A percentile compares a stretch with the other conserved stretches of the same genome.
Conservation (phyloP, 2,888 invertebrate genomes). For the Hydriomena furcata region DNA sequence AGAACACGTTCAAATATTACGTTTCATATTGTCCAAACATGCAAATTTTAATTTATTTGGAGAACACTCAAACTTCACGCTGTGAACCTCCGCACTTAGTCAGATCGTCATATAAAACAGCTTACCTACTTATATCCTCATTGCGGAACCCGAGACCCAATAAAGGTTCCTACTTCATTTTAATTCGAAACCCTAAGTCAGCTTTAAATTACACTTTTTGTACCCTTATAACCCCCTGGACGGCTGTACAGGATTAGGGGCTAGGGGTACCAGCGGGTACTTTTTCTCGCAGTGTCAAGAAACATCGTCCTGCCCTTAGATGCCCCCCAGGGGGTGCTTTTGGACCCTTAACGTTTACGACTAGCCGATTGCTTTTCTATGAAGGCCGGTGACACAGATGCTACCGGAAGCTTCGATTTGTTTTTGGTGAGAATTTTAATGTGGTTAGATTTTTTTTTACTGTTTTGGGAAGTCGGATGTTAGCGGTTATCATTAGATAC, state of each 20-base stretch:
- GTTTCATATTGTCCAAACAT: no score
- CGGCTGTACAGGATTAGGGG: constrained; percentile 72
- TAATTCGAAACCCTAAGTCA: constrained; percentile 82
- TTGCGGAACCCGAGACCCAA: constrained; percentile 33
- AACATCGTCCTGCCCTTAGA: constrained; percentile 77
- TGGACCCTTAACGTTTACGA: constrained; percentile 85
- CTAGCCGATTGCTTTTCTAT: constrained; percentile 86
- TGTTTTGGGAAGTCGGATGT: constrained; percentile 6
- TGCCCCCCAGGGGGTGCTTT: constrained; percentile 83
- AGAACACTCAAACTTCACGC: no score
- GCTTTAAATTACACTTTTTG: constrained; percentile 83
- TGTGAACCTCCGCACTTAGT: neutral
- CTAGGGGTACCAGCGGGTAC: constrained; percentile 71
- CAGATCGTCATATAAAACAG: constrained; percentile 3
- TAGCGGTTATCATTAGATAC: constrained; percentile 33
- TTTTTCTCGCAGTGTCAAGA: constrained; percentile 78
- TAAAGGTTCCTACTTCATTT: constrained; percentile 66
- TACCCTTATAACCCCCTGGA: constrained; percentile 75
- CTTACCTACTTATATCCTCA: constrained; percentile 18
- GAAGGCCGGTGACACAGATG: constrained; percentile 79
- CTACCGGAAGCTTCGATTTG: constrained; percentile 61
- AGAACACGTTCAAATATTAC: no score
- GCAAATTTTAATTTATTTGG: no score
- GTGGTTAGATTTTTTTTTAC: constrained; percentile 28
- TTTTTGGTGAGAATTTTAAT: constrained; percentile 55